phyloP scores from a whole-genome alignment of 2,113 vertebrate genomes.

The Aix galericulata region DNA sequence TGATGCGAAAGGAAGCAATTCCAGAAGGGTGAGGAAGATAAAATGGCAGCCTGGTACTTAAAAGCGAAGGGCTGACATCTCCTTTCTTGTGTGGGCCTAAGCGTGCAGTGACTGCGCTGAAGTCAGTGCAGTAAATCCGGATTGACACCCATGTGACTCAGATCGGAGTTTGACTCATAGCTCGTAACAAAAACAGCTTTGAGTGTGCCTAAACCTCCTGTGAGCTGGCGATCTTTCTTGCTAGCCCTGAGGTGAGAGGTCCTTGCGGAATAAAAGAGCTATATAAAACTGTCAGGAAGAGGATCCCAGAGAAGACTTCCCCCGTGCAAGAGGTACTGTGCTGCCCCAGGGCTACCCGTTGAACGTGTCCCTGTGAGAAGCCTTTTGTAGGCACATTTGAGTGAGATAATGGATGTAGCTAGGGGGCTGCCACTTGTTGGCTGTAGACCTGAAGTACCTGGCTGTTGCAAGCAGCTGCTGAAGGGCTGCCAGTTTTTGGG shows the following conservation, averaged over 20 bases:
- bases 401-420: not conserved
- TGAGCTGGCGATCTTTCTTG: not conserved
- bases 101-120: not conserved
- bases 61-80: not conserved
- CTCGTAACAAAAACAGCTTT: not conserved
- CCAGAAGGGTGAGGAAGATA: not conserved
- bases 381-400: not conserved
- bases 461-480: not conserved
- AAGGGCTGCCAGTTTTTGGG: no score
- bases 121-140: accelerated
- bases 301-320: not conserved
- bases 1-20: not conserved
- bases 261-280: not conserved
- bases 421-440: no score
- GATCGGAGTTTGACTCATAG: not conserved
- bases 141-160: not conserved
- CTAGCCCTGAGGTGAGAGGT: not conserved
- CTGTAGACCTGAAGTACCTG: not conserved
- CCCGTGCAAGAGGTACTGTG: accelerated
- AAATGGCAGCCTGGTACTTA: not conserved
- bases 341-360: not conserved
- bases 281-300: not conserved
- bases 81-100: accelerated
- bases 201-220: not conserved
- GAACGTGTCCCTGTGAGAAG: not conserved